Conservation (phyloP, 2,797 vertebrate species). For the Myotis vivesi region DNA sequence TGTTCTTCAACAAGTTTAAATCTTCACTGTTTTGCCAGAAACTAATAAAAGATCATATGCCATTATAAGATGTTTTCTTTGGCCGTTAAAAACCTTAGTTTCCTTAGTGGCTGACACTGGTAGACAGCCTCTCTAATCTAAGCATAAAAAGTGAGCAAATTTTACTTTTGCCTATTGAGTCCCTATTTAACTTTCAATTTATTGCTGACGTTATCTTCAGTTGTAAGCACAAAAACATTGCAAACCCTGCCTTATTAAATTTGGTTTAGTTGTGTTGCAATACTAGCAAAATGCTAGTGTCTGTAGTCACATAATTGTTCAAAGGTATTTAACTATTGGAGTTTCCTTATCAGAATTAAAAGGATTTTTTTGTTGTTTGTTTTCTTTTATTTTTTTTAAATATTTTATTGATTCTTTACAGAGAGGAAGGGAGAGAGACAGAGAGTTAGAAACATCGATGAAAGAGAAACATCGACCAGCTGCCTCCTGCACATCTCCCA, state of each 20-base stretch:
- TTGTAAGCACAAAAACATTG: background rate
- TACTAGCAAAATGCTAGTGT: background rate
- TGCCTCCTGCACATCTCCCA: too few species aligned
- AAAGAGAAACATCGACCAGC: too few species aligned
- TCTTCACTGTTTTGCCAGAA: background rate
- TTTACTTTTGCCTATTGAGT: background rate
- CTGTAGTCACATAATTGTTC: background rate
- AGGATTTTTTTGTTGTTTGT: background rate
- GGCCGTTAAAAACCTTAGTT: background rate
- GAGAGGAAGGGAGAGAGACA: too few species aligned
- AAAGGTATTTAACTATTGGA: background rate
- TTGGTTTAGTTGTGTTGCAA: background rate
- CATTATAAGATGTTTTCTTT: background rate
- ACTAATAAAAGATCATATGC: background rate
- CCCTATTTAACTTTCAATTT: conserved; percentile 38
- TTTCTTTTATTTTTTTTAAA: conserved; percentile 29
- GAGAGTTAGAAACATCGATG: too few species aligned
- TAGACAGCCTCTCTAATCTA: background rate
- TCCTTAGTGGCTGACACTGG: background rate
- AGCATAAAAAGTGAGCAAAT: background rate
- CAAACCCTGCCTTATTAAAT: background rate
- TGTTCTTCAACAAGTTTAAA: background rate
- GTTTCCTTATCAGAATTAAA: background rate
- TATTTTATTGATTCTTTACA: too few species aligned
- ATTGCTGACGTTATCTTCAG: background rate